Percentiles rank a stretch among this genome's conserved stretches.
Conservation (phyloP, 2,113 vertebrate genomes). For the Setophaga petechia region DNA sequence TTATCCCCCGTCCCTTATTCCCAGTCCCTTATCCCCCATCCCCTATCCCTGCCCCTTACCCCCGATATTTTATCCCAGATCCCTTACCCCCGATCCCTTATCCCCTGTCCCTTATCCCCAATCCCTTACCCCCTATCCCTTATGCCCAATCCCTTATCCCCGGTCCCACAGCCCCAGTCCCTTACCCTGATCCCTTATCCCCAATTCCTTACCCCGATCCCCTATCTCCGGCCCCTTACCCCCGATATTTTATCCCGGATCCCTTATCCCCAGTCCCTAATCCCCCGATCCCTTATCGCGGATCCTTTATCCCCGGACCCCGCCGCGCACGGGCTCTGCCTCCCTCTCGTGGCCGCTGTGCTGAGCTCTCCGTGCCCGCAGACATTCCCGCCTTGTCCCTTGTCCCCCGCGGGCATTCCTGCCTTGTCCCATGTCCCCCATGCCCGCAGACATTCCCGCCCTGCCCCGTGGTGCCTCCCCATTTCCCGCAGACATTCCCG, state of each 20-base stretch:
- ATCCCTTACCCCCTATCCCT: accelerated
- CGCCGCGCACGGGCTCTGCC: not conserved
- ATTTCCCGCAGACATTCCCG: no score
- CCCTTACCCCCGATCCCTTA: no score
- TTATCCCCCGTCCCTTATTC: not conserved
- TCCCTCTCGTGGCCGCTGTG: conserved; percentile 10
- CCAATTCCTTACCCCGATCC: not conserved
- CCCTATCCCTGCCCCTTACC: not conserved
- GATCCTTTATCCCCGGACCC: accelerated
- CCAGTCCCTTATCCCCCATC: accelerated
- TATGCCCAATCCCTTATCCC: accelerated
- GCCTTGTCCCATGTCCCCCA: no score
- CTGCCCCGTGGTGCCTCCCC: no score
- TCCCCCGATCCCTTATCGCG: accelerated
- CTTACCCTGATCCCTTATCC: no score
- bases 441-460: no score
- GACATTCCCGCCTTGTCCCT: no score
- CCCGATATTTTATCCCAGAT: no score
- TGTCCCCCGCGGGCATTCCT: no score
- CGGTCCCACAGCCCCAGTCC: accelerated
- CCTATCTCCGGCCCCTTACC: accelerated
- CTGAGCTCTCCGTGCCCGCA: not conserved
- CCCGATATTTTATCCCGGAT: accelerated
- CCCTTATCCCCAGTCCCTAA: accelerated
- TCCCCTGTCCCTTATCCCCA: not conserved